These are phyloP conservation scores for Fistularia tabacaria DNA, from an alignment of 2,797 vertebrate genomes.

Conservation along the genomic window DNA sequence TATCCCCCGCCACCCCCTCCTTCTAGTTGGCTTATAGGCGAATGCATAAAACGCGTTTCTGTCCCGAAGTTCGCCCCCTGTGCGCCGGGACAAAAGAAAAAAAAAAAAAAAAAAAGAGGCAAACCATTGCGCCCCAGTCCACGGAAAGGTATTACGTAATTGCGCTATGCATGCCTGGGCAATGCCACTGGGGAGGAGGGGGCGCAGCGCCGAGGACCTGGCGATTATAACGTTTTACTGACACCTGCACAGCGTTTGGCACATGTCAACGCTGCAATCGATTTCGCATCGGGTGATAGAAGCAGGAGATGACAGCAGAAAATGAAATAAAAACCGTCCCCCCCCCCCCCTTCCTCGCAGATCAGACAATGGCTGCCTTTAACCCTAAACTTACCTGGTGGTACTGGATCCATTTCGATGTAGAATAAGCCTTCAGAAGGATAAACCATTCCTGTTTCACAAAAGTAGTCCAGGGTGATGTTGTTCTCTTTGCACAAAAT, in stretches of 20 bases:
- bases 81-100: slow-evolving; percentile 62
- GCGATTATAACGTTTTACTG: slow-evolving; percentile 30
- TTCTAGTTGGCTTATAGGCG: too few species aligned
- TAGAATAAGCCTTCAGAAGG: slow-evolving; percentile 95
- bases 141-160: slow-evolving; percentile 75
- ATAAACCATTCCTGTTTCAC: slow-evolving; percentile 89
- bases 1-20: too few species aligned
- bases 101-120: slow-evolving; percentile 51
- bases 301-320: too few species aligned
- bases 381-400: slow-evolving; percentile 83
- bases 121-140: slow-evolving; percentile 63
- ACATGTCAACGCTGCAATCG: slow-evolving; percentile 12
- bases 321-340: too few species aligned
- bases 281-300: too few species aligned
- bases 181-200: slow-evolving; percentile 52
- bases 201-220: slow-evolving; percentile 43
- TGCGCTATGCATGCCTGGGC: slow-evolving; percentile 73
- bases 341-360: slow-evolving; percentile 14
- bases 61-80: not conserved
- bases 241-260: slow-evolving; percentile 33
- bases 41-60: too few species aligned
- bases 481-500: slow-evolving; percentile 29
- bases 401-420: slow-evolving; percentile 93
- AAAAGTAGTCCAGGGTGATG: slow-evolving; percentile 53
- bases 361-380: slow-evolving; percentile 60